phyloP scores from a whole-genome alignment of 1,140 invertebrate genomes.

The Popillia japonica region DNA sequence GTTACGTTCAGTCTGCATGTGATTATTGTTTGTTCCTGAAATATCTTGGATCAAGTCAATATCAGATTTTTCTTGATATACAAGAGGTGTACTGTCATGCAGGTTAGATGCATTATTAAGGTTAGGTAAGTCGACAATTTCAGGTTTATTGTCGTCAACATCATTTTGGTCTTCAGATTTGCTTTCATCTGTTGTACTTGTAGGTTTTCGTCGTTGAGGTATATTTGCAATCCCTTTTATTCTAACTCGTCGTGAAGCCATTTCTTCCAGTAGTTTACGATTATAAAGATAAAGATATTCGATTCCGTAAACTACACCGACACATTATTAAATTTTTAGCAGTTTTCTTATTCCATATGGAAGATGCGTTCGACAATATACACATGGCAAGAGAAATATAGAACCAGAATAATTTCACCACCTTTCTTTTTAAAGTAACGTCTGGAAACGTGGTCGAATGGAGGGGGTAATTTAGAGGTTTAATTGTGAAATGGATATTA shows the following conservation, averaged over 20 bases:
- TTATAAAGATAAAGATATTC: slow-evolving; percentile 22
- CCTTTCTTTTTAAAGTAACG: slow-evolving; percentile 2
- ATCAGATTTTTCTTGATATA: slow-evolving; percentile 24
- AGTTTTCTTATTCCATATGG: slow-evolving; percentile 2
- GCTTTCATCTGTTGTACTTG: slow-evolving; percentile 33
- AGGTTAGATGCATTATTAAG: slow-evolving; percentile 12
- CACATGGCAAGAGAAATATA: slow-evolving; percentile 10
- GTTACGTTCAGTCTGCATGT: background rate
- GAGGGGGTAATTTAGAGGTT: background rate
- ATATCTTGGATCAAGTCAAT: background rate
- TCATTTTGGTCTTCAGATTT: slow-evolving; percentile 13
- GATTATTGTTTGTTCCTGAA: slow-evolving; percentile 12
- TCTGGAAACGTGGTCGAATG: background rate
- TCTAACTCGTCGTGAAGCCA: slow-evolving; percentile 53
- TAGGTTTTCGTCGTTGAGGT: slow-evolving; percentile 54
- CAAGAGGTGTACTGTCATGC: background rate
- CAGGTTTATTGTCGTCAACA: background rate
- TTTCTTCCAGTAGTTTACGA: slow-evolving; percentile 21
- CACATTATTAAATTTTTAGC: background rate
- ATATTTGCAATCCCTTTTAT: slow-evolving; percentile 59
- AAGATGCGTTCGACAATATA: background rate
- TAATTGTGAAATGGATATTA: too few relatives aligned
- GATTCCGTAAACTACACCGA: slow-evolving; percentile 2
- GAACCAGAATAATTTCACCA: slow-evolving; percentile 3
- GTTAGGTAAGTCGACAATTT: slow-evolving; percentile 22